Conservation (phyloP, 2,113 vertebrate species). For the Dinomys branickii region DNA sequence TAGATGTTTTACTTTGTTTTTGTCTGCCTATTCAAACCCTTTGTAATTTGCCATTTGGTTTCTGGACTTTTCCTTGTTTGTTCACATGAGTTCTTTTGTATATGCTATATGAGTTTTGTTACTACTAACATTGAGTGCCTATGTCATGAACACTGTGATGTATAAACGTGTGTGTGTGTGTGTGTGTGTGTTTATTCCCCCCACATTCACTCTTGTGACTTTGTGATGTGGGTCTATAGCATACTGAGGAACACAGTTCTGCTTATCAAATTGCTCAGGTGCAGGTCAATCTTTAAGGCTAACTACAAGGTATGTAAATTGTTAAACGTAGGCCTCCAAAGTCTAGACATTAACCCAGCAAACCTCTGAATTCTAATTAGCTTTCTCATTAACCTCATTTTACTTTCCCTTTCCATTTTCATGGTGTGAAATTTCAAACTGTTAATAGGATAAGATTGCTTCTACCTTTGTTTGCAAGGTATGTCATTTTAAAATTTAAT, state of each 20-base stretch:
- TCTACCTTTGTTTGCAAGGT: conserved; percentile 72
- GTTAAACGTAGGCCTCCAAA: conserved; percentile 24
- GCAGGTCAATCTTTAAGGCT: conserved; percentile 33
- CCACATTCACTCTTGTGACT: background rate
- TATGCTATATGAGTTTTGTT: background rate
- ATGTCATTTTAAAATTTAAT: conserved; percentile 77
- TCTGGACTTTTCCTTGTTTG: background rate
- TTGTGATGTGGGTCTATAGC: background rate
- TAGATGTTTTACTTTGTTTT: conserved; percentile 2
- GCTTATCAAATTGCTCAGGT: background rate
- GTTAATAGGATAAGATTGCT: conserved; percentile 72
- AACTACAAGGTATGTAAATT: background rate
- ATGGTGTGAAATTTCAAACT: conserved; percentile 64
- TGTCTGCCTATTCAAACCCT: background rate
- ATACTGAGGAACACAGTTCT: background rate
- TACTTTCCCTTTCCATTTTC: conserved; percentile 57
- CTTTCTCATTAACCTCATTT: conserved; percentile 74
- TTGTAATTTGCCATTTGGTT: background rate
- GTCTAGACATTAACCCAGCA: conserved; percentile 53
- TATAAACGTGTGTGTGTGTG: background rate
- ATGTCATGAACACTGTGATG: background rate
- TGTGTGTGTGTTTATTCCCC: background rate
- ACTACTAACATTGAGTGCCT: background rate
- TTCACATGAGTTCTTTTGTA: background rate
- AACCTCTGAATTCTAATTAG: conserved; percentile 67